Evolutionary conservation across 2,888 invertebrate species (phyloP), one percentile per base, ranked within the genome.

Genomic region (Rhagonycha fulva): DNA sequence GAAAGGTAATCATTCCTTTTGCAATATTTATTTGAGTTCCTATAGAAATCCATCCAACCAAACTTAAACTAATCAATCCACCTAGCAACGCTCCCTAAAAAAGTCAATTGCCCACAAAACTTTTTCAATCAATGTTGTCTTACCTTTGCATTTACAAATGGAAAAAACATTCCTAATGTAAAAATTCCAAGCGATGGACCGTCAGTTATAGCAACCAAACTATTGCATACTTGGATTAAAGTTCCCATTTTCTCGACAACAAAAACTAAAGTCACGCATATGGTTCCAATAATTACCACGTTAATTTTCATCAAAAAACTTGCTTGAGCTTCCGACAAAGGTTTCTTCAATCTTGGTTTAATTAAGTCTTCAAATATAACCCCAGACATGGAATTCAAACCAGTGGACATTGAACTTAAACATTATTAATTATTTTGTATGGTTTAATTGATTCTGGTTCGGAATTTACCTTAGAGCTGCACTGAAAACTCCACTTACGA

Each of bases 401-500:
- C 94, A 11, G 95, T 95, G 0, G 95, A 95, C 85, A 95, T 90
- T 0, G 95, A 94, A 85, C 95, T 95, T 84, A 79, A 87, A 82
- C 78, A 86, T 61, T 47, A 70, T 28, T 19, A 14, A 61, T 12
- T 19, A 66, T 66, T 24, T 7, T 66, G 11, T 7, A 66, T 4
- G 3, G 7, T 12, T 66, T n/a, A 12, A 12, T n/a, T 66, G 11
- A 9, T 70, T n/a, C n/a, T 14, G 23, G 5, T 30, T 68, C 26
- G 19, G 2, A 32, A 61, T 62, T 81, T 89, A 93, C 94, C 96
- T 96, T 77, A 96, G 89, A 23, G 96, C 95, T 10, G 96, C 96
- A 86, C 95, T 95, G 85, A 96, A 96, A 0, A 96, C 93, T 14
- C 95, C 95, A 70, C 96, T 95, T 81, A 96, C 93, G 84, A 96